Conservation (phyloP, 1,140 invertebrate genomes). For the Argopecten irradians region DNA sequence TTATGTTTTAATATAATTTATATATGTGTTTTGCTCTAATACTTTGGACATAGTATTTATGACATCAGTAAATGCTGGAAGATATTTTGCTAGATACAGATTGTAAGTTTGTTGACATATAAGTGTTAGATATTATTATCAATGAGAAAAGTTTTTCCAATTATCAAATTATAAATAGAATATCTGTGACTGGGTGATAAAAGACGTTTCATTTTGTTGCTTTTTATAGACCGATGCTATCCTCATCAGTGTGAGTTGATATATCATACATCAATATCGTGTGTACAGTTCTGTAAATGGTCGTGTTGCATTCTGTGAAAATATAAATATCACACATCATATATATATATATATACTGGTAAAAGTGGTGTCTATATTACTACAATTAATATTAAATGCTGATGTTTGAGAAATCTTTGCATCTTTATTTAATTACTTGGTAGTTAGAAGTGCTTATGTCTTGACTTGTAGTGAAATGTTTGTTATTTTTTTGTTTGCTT, state of each 20-base stretch:
- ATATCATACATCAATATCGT: not conserved
- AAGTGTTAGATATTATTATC: no score
- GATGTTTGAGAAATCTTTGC: not conserved
- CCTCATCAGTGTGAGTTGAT: not conserved
- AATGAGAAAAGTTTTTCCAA: no score
- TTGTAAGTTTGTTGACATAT: no score
- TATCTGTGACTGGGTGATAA: no score
- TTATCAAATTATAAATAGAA: no score
- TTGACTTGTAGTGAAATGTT: not conserved
- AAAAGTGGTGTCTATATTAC: conserved; percentile 6
- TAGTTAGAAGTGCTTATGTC: not conserved
- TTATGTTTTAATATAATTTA: not conserved
- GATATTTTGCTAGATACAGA: no score
- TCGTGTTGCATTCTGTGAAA: not conserved
- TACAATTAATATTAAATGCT: not conserved
- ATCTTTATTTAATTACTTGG: not conserved
- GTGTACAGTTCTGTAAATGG: not conserved
- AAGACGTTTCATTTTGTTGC: not conserved
- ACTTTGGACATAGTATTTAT: not conserved
- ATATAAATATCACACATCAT: not conserved
- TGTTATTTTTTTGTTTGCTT: not conserved
- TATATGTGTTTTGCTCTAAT: not conserved
- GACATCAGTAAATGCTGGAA: no score
- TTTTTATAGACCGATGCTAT: not conserved
- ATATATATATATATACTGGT: not conserved